A percentile compares a stretch with the other conserved stretches of the same genome.
These are phyloP conservation scores for Solea solea DNA, from an alignment of 2,113 vertebrate genomes.

Conservation along the genomic window DNA sequence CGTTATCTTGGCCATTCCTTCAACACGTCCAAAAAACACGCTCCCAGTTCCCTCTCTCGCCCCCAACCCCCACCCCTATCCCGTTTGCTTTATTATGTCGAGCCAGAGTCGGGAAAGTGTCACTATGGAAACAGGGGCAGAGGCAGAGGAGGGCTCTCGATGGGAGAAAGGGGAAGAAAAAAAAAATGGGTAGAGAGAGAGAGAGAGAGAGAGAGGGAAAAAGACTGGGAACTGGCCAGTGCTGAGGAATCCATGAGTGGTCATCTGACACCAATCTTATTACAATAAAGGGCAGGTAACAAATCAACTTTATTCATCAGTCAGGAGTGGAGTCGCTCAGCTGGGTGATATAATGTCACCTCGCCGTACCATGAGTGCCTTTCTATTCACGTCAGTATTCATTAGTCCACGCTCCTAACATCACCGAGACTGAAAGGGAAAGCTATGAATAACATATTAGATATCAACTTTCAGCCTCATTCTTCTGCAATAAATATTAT, in stretches of 20 bases:
- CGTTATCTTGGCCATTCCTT: conserved; percentile 59
- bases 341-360: conserved; percentile 11
- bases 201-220: conserved; percentile 6
- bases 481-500: background rate
- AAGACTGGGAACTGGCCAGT: conserved; percentile 40
- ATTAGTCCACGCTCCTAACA: conserved; percentile 8
- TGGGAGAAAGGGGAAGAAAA: conserved; percentile 28
- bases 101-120: conserved; percentile 77
- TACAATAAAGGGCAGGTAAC: conserved; percentile 4
- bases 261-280: conserved; percentile 25
- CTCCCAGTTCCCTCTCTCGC: conserved; percentile 16
- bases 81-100: conserved; percentile 69
- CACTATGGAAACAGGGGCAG: conserved; percentile 82
- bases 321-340: background rate
- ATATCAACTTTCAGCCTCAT: background rate
- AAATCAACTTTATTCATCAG: background rate
- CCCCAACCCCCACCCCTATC: conserved; percentile 60
- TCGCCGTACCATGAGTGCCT: conserved; percentile 29
- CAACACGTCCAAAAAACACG: conserved; percentile 11
- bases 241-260: conserved; percentile 57
- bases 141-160: conserved; percentile 68
- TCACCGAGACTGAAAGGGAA: background rate
- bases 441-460: conserved; percentile 1
- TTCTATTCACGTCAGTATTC: background rate
- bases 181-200: conserved; percentile 1